phyloP scores from a whole-genome alignment of 2,888 invertebrate genomes.

The Plutella xylostella region DNA sequence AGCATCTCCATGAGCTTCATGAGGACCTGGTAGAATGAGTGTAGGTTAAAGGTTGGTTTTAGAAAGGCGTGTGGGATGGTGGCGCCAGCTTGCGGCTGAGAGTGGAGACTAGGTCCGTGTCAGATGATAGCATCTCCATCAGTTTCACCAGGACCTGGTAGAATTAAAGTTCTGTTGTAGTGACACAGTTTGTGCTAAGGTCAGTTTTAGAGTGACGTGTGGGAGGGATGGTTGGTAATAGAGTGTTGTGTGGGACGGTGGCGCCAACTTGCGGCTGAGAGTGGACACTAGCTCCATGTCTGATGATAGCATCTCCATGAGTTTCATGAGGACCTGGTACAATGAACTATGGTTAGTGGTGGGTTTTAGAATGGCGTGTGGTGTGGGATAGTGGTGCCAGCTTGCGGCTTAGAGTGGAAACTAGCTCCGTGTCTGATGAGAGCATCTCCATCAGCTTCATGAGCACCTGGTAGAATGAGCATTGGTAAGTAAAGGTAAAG shows the following conservation, averaged over 20 bases:
- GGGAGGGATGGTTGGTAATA: too few species aligned
- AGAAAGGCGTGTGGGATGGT: constrained; percentile 96
- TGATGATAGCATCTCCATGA: constrained; percentile 96
- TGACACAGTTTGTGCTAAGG: too few species aligned
- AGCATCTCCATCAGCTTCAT: constrained; percentile 99
- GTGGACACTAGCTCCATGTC: constrained; percentile 95
- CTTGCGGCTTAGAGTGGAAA: constrained; percentile 93
- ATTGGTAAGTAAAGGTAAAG: too few species aligned
- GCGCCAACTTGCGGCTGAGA: constrained; percentile 96
- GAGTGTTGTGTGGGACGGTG: constrained; percentile 97
- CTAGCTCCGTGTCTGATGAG: constrained; percentile 92
- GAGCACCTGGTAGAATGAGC: too few species aligned
- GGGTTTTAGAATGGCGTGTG: too few species aligned
- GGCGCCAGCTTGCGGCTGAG: constrained; percentile 97
- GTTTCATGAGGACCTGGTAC: constrained; percentile 94
- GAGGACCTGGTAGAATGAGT: too few species aligned
- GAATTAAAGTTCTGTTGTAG: too few species aligned
- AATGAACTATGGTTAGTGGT: too few species aligned
- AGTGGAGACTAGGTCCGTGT: constrained; percentile 93
- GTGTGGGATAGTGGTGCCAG: too few species aligned
- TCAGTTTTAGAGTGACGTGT: too few species aligned
- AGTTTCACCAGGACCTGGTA: constrained; percentile 95
- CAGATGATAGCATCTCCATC: constrained; percentile 95
- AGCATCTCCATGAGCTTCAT: constrained; percentile 99
- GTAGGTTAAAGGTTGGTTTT: too few species aligned